Evolutionary conservation across 2,888 invertebrate species (phyloP).

Genomic region (Ariolimax columbianus): DNA sequence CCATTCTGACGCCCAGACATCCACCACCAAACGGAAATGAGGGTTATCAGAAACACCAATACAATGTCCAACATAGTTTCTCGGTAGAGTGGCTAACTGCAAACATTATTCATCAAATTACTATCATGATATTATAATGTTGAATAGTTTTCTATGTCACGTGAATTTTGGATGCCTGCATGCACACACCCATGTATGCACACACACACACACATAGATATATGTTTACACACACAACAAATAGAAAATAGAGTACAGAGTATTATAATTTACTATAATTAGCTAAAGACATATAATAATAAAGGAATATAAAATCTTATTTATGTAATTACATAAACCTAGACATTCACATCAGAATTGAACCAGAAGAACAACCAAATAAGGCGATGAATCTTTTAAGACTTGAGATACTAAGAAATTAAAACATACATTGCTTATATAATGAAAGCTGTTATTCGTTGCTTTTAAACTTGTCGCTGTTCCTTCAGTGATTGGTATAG

Average conservation of each 20-base stretch:
- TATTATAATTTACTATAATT: too few species aligned
- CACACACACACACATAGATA: slow-evolving; percentile 7
- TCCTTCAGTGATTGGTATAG: too few species aligned
- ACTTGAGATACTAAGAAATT: too few species aligned
- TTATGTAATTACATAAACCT: not conserved
- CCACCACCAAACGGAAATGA: not conserved
- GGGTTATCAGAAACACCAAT: not conserved
- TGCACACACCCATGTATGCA: not conserved
- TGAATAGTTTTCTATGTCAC: not conserved
- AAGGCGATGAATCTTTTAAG: too few species aligned
- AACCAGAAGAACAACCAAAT: too few species aligned
- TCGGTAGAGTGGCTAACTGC: not conserved
- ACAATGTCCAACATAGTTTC: slow-evolving; percentile 20
- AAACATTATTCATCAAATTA: not conserved
- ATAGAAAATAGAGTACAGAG: too few species aligned
- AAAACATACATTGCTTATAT: too few species aligned
- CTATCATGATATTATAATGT: not conserved
- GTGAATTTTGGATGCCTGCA: too few species aligned
- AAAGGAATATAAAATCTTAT: not conserved
- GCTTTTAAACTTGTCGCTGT: too few species aligned
- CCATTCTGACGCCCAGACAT: not conserved
- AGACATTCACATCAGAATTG: too few species aligned
- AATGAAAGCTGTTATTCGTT: too few species aligned
- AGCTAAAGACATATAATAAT: not conserved
- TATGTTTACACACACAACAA: too few species aligned